Conservation (phyloP, 1,140 invertebrate genomes). For the Tribolium madens region DNA sequence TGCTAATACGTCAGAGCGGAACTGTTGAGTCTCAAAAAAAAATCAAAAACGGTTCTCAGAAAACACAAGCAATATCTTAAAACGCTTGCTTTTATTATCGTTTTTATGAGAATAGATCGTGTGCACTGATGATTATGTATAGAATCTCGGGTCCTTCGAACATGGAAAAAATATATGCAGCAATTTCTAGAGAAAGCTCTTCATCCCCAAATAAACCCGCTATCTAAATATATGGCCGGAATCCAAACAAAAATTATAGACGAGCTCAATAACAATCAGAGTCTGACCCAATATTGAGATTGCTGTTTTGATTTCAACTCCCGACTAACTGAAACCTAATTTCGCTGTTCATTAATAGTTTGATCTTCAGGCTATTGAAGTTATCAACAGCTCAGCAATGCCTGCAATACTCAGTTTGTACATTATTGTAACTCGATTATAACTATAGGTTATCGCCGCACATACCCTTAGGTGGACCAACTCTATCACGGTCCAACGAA, state of each 20-base stretch:
- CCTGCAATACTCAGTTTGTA: slow-evolving; percentile 45
- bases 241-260: slow-evolving; percentile 14
- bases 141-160: slow-evolving; percentile 22
- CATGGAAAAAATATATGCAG: slow-evolving; percentile 31
- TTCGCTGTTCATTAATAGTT: slow-evolving; percentile 45
- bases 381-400: slow-evolving; percentile 40
- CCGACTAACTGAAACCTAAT: slow-evolving; percentile 41
- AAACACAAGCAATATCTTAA: slow-evolving; percentile 8
- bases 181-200: slow-evolving; percentile 28
- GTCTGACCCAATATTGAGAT: slow-evolving; percentile 1
- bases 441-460: slow-evolving; percentile 32
- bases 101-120: slow-evolving; percentile 39
- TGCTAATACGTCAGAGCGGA: not conserved
- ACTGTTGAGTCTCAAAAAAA: slow-evolving; percentile 11
- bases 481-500: not conserved
- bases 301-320: slow-evolving; percentile 3
- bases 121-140: slow-evolving; percentile 41
- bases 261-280: not conserved
- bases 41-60: not conserved
- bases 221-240: slow-evolving; percentile 21
- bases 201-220: slow-evolving; percentile 24
- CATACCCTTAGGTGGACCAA: slow-evolving; percentile 9
- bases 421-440: slow-evolving; percentile 46
- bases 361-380: slow-evolving; percentile 11
- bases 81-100: slow-evolving; percentile 39